Evolutionary conservation across 2,888 invertebrate species (phyloP).

Genomic region (Caenorhabditis macrosperma): DNA sequence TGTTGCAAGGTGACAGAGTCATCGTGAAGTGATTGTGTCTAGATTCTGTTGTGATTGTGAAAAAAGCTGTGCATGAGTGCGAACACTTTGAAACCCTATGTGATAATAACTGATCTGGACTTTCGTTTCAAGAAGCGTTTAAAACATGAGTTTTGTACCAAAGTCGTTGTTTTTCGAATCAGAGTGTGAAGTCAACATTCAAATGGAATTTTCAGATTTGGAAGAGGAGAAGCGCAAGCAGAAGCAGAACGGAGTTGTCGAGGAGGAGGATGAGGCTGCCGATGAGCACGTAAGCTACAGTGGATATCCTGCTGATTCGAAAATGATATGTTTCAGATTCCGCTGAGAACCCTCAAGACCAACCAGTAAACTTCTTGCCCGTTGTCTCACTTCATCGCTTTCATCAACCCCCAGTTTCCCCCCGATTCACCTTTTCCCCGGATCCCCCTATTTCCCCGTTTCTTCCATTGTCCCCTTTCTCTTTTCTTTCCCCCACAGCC

Average conservation of each 20-base stretch:
- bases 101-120: not conserved
- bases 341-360: conserved; percentile 46
- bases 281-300: conserved; percentile 53
- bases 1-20: conserved; percentile 68
- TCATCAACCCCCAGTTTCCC: too few relatives aligned
- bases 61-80: conserved; percentile 31
- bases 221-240: conserved; percentile 66
- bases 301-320: not conserved
- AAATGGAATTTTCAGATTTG: conserved; percentile 55
- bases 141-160: not conserved
- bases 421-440: conserved; percentile 6
- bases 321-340: conserved; percentile 46
- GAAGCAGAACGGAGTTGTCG: conserved; percentile 58
- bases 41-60: conserved; percentile 28
- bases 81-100: not conserved
- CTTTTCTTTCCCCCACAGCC: not conserved
- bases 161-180: not conserved
- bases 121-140: not conserved
- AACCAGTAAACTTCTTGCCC: conserved; percentile 9
- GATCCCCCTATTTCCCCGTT: not conserved
- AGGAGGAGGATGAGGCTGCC: conserved; percentile 58
- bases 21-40: conserved; percentile 41
- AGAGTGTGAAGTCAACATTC: not conserved
- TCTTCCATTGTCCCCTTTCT: too few relatives aligned
- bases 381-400: too few relatives aligned